Base-by-base conservation (phyloP, 2,888 invertebrate genomes). In the Agonopterix heracliana region DNA sequence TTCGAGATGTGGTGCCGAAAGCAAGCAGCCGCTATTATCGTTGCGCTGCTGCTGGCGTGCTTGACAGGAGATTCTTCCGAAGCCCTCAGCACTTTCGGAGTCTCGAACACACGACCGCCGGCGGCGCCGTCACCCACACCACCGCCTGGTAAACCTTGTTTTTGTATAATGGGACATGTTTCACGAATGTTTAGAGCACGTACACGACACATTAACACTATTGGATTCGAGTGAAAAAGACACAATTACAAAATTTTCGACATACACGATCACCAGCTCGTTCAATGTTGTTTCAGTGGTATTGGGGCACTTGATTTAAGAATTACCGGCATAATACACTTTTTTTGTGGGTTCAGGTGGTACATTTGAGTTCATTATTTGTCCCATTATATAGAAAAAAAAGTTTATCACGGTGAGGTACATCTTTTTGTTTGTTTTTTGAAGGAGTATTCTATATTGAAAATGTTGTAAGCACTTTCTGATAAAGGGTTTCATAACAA, bases 81-180 rank as follows among this genome's bases (percentile, higher is more conserved):
- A 62, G 92, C 93, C 14, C 81, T 93, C 55, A 93, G 92, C 51
- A 92, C 93, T 38, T 93, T 93, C 64, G 93, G 93, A 43, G 92
- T 93, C 62, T 91, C 92, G 12, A 92, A 90, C 67, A 90, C 91
- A 41, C 86, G 88, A 57, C 88, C 90, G 45, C 89, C 91, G 3
- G 83, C 89, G 34, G 77, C 75, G n/a, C 85, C 91, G 4, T 89
- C 89, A 35, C 89, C 90, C 41, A 90, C 91, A 9, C 82, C 89
- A 54, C 90, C 90, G 45, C 89, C 90, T 55, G 90, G 93, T 92
- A 89, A 89, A 64, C 63, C 60, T 72, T 75, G 75, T 73, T 48
- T 61, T 66, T 64, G 71, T 77, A 74, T 79, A 74, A 80, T 81
- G 81, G 81, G 81, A 81, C 80, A 62, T 63, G 48, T 42, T 46